Percentiles rank a stretch among this genome's conserved stretches.
Evolutionary conservation across 2,888 invertebrate species (phyloP).

Genomic region (Schizaphis graminum): DNA sequence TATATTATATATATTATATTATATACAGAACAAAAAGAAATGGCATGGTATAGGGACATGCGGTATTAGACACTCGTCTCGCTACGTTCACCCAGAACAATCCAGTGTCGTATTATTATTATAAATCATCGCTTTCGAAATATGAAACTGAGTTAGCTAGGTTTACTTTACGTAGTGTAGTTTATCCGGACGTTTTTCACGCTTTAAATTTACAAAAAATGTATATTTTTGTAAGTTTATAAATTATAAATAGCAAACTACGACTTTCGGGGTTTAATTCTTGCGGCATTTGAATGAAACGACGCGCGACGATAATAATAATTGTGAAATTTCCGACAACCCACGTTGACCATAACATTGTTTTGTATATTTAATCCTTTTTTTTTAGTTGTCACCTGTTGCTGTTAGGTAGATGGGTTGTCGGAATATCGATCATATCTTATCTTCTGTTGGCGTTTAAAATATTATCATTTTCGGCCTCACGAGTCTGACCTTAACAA

Average conservation of each 20-base stretch:
- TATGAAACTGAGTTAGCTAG: not conserved
- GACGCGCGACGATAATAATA: not conserved
- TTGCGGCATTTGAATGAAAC: not conserved
- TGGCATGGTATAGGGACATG: not conserved
- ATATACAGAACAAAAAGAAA: not conserved
- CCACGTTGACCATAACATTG: not conserved
- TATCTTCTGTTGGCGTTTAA: not conserved
- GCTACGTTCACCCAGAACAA: conserved; percentile 13
- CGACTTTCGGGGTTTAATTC: not conserved
- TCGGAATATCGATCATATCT: not conserved
- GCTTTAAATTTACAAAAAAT: not conserved
- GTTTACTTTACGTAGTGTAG: not conserved
- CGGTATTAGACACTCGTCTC: not conserved
- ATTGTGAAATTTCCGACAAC: not conserved
- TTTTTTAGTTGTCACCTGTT: not conserved
- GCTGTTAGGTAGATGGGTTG: not conserved
- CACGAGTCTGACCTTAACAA: not conserved
- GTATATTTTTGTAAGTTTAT: not conserved
- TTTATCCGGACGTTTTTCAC: not conserved
- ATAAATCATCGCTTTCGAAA: conserved; percentile 13
- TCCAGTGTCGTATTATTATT: conserved; percentile 12
- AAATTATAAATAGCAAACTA: not conserved
- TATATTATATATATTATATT: not conserved
- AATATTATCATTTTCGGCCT: not conserved
- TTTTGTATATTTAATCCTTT: not conserved